Base-by-base conservation (phyloP, 2,113 vertebrate species). In the Lepus americanus region DNA sequence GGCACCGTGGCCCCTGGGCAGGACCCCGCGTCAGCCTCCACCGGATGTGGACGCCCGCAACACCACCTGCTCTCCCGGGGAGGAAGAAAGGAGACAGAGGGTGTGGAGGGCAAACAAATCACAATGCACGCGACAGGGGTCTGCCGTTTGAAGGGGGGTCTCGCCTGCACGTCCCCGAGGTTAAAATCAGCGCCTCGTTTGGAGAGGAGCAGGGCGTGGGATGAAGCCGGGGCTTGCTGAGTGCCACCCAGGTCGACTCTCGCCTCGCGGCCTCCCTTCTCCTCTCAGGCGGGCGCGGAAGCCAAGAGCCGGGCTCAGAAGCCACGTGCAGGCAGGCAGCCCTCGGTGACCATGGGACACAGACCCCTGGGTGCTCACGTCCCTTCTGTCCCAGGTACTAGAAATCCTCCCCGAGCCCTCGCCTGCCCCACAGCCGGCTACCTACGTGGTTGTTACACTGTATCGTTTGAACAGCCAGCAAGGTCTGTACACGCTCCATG, bases 271-370 rank as follows among this genome's bases (percentile, higher is more conserved):
- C 70, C 19, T 3, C n/a, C 27, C 25, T 5, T 59, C 2, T 7
- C 16, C 20, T 69, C 27, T 76, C 49, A 49, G 44, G 11, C 36
- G 25, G 2, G 16, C 2, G n/a, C 51, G 49, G 55, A 51, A 9
- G 29, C 85, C 59, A 20, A 76, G 64, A 61, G 13, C 61, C 84
- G 73, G 23, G 29, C 49, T 78, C 72, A 51, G 82, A 88, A 81
- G 59, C 20, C 31, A 51, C 70, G 33, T 27, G 23, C 44, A 44
- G 44, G 44, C 44, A 44, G 44, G 44, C 44, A 44, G 44, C 44
- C 44, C 44, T 44, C 44, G 44, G 44, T 44, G 44, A 44, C 44
- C 44, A 7, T 44, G 44, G 44, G 44, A 44, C 44, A 44, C 44
- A 44, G 44, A 44, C 6, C 44, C 44, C 44, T 44, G 44, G 39